Evolutionary conservation across 2,113 vertebrate species (phyloP), one percentile per base, ranked within the genome.

Genomic region (Oenanthe oenanthe): DNA sequence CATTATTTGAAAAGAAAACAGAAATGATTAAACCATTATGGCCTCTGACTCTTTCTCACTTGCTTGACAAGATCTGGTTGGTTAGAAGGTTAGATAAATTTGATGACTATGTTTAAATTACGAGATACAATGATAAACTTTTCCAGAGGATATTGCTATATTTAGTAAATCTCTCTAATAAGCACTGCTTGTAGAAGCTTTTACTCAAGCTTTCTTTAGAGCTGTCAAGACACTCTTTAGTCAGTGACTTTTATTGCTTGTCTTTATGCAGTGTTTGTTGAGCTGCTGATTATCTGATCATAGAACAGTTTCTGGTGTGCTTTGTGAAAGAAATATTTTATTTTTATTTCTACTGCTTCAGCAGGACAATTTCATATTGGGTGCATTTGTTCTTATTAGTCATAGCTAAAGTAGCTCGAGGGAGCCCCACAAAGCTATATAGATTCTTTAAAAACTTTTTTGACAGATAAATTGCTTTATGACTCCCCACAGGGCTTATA

Each of bases 231-330:
- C 4, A 32, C 71, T 93, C 71, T 88, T 82, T 75, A 88, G 78
- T 85, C 78, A 48, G 34, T 88, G 85, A 21, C 50, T 92, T 93
- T 93, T 92, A 93, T 75, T 88, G 81, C 90, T 82, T 60, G 85
- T 67, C 62, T 88, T 70, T 85, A 2, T 92, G 82, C 75, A 87
- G 6, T 57, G 60, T 96, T 93, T 90, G 88, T 89, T 36, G 82
- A 82, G 70, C 61, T 87, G 82, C 77, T 91, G 90, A 96, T 95
- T 92, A 85, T 92, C 78, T 85, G 88, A 29, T 93, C 91, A 73
- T 29, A 45, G 54, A 92, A 42, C 88, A 45, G 58, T 68, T 88
- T 94, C 84, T 90, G 68, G 67, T 51, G 20, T 42, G 45, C 62
- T 63, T 16, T 63, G 71, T 53, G 62, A 83, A 80, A 76, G 70